Conservation (phyloP, 2,113 vertebrate genomes). For the Brienomyrus longianalis region DNA sequence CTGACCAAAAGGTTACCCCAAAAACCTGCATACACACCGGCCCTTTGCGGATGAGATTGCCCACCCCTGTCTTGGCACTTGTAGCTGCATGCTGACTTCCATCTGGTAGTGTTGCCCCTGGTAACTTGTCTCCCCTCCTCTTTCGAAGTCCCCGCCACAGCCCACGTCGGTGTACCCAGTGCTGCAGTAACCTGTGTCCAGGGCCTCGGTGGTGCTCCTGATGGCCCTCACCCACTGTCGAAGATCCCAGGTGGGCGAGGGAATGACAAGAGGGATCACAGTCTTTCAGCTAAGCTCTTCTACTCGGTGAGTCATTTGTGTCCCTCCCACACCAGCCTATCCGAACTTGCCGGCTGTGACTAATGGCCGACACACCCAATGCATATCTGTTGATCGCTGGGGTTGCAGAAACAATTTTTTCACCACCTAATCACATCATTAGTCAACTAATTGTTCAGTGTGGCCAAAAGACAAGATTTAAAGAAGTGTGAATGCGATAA, state of each 20-base stretch:
- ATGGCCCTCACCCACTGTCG: slow-evolving; percentile 99
- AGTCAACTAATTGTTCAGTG: background rate
- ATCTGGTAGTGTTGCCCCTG: background rate
- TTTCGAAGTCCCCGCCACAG: slow-evolving; percentile 43
- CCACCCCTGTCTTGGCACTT: background rate
- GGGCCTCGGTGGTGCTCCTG: slow-evolving; percentile 99
- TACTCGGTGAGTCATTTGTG: slow-evolving; percentile 76
- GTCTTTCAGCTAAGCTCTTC: slow-evolving; percentile 94
- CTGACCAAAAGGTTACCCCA: no score
- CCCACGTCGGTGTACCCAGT: slow-evolving; percentile 75
- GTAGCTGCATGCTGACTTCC: background rate
- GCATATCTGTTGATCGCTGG: background rate
- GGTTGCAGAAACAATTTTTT: background rate
- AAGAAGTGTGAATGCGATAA: background rate
- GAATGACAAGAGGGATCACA: slow-evolving; percentile 99
- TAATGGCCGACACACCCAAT: background rate
- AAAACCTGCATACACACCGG: no score
- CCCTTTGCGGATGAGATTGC: no score
- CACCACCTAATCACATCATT: background rate
- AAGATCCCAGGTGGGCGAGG: slow-evolving; percentile 99
- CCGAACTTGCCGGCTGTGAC: background rate
- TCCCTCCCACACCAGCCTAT: background rate
- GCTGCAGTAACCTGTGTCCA: slow-evolving; percentile 97
- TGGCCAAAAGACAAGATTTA: background rate
- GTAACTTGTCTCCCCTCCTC: slow-evolving; percentile 6